These are phyloP conservation scores for Halocynthia roretzi DNA, from an alignment of 23 tunicate genomes.

Conservation along the genomic window DNA sequence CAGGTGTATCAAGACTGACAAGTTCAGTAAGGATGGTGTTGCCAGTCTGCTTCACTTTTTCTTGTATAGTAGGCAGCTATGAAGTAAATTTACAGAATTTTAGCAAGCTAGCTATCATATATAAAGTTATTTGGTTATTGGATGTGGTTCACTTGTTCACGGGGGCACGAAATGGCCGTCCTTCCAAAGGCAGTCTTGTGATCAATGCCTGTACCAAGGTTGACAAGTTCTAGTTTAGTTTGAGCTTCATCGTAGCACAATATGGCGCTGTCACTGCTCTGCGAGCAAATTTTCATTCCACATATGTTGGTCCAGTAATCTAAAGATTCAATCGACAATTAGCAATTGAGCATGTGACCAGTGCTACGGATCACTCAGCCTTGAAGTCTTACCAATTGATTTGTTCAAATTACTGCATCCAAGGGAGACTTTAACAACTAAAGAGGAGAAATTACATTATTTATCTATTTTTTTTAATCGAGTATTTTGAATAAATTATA, in stretches of 20 bases:
- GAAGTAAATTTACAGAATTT: background rate
- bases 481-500: too few relatives aligned
- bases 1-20: slow-evolving; percentile 93
- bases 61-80: slow-evolving; percentile 59
- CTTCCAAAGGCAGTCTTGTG: slow-evolving; percentile 90
- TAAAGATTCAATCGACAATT: background rate
- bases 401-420: slow-evolving; percentile 47
- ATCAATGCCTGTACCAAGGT: slow-evolving; percentile 29
- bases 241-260: slow-evolving; percentile 62
- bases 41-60: slow-evolving; percentile 22
- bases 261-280: slow-evolving; percentile 28
- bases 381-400: slow-evolving; percentile 43
- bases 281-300: slow-evolving; percentile 73
- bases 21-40: slow-evolving; percentile 62
- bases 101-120: background rate
- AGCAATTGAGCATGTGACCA: too few relatives aligned
- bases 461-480: too few relatives aligned
- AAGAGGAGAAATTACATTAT: too few relatives aligned
- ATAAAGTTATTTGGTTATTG: background rate
- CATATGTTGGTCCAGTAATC: slow-evolving; percentile 10
- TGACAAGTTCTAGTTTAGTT: slow-evolving; percentile 49
- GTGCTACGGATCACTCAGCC: too few relatives aligned
- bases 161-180: slow-evolving; percentile 80
- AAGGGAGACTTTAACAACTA: slow-evolving; percentile 43
- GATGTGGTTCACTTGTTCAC: slow-evolving; percentile 33